Evolutionary conservation across 2,113 vertebrate species (phyloP).

Genomic region (Lutjanus erythropterus): DNA sequence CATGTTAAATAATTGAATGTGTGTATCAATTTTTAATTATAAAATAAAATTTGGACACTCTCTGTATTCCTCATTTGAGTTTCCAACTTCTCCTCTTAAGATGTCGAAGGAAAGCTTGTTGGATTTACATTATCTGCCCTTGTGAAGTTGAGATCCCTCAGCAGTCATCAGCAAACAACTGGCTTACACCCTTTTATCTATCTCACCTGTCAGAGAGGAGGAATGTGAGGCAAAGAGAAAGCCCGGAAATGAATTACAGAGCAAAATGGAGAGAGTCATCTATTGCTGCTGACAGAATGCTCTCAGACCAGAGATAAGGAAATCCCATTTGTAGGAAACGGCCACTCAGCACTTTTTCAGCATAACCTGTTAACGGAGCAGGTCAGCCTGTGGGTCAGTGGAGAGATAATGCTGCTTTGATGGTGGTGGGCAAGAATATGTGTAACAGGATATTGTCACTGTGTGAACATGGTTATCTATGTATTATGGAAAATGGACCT

Average conservation of each 20-base stretch:
- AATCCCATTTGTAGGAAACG: slow-evolving; percentile 75
- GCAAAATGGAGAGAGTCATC: slow-evolving; percentile 63
- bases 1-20: slow-evolving; percentile 49
- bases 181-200: slow-evolving; percentile 43
- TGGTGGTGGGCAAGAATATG: slow-evolving; percentile 41
- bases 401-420: slow-evolving; percentile 57
- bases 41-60: slow-evolving; percentile 41
- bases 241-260: slow-evolving; percentile 67
- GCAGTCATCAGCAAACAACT: slow-evolving; percentile 27
- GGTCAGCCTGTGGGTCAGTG: slow-evolving; percentile 65
- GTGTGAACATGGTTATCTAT: slow-evolving; percentile 44
- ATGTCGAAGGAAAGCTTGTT: not conserved
- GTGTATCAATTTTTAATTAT: slow-evolving; percentile 41
- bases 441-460: slow-evolving; percentile 39
- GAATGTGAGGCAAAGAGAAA: slow-evolving; percentile 42
- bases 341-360: slow-evolving; percentile 72
- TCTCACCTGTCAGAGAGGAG: slow-evolving; percentile 47
- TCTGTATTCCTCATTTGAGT: slow-evolving; percentile 21
- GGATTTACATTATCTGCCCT: slow-evolving; percentile 3
- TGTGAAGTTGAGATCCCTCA: slow-evolving; percentile 15
- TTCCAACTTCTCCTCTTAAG: not conserved
- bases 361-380: slow-evolving; percentile 62
- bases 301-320: slow-evolving; percentile 73
- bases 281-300: slow-evolving; percentile 67
- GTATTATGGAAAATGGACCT: slow-evolving; percentile 22